These are phyloP conservation scores for Antennarius maculatus DNA, from an alignment of 2,797 vertebrate genomes.

Conservation along the genomic window DNA sequence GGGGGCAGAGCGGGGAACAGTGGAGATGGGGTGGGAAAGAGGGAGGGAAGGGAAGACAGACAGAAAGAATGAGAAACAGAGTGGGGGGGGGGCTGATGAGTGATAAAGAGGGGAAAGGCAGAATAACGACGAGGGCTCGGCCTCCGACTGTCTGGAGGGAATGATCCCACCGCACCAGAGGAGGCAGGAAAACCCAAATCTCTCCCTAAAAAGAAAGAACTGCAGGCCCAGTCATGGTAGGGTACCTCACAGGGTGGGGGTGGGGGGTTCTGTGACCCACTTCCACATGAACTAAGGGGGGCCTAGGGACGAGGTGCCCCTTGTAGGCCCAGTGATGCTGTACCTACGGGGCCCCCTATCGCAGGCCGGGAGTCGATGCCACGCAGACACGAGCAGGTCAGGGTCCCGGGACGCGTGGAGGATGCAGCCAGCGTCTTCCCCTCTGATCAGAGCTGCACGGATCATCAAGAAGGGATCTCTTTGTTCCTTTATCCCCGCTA, in stretches of 20 bases:
- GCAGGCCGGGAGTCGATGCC: conserved; percentile 48
- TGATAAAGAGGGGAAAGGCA: conserved; percentile 47
- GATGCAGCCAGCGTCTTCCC: conserved; percentile 57
- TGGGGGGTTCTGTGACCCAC: conserved; percentile 42
- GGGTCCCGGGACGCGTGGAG: conserved; percentile 56
- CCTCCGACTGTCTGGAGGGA: conserved; percentile 35
- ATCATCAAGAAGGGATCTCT: conserved; percentile 48
- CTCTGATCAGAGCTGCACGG: conserved; percentile 37
- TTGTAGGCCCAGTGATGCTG: conserved; percentile 36
- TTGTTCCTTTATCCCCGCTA: conserved; percentile 45
- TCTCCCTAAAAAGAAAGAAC: conserved; percentile 11
- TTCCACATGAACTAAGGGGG: conserved; percentile 53
- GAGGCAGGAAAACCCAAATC: conserved; percentile 8
- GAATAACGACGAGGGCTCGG: conserved; percentile 49
- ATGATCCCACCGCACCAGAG: conserved; percentile 16
- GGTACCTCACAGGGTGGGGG: conserved; percentile 1
- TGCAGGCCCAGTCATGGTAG: conserved; percentile 4
- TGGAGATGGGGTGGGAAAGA: conserved; percentile 10
- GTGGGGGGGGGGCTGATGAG: conserved; percentile 45
- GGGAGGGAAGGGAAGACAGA: conserved; percentile 10
- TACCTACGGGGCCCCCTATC: conserved; percentile 59
- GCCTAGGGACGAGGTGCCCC: conserved; percentile 31
- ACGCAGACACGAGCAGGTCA: conserved; percentile 53
- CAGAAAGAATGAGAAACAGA: conserved; percentile 31
- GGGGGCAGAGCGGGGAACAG: conserved; percentile 50